Conservation (phyloP, 2,797 vertebrate genomes). For the Notolepis coatsorum region DNA sequence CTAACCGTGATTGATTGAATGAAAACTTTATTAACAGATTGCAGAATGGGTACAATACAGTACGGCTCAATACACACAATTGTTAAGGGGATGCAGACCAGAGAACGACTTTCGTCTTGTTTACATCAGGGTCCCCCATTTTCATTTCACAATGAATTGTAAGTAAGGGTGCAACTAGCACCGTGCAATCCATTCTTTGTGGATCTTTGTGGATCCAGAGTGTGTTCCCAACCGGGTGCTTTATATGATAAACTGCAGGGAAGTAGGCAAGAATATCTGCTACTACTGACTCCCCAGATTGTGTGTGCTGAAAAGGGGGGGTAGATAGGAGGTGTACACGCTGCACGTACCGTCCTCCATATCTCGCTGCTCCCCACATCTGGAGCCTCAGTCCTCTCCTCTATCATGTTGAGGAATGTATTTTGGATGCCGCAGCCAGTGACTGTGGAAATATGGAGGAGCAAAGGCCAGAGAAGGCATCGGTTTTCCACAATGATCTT, state of each 20-base stretch:
- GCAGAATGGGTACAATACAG: no score
- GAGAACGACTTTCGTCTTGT: no score
- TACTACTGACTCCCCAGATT: constrained; percentile 1
- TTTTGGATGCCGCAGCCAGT: constrained; percentile 30
- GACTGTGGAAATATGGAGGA: constrained; percentile 49
- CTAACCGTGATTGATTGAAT: no score
- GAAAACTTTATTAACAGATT: no score
- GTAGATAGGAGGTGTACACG: constrained; percentile 8
- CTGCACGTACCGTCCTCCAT: constrained; percentile 38
- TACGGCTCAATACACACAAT: no score
- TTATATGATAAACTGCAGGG: constrained; percentile 9
- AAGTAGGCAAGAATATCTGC: constrained; percentile 13
- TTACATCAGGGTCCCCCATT: no score
- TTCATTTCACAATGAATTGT: no score
- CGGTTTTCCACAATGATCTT: constrained; percentile 30
- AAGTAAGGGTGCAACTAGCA: no score
- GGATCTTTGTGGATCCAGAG: no score
- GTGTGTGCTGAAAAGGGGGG: background rate
- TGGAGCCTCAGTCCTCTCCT: constrained; percentile 69
- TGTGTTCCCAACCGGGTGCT: background rate
- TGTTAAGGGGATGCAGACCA: no score
- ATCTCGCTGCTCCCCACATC: constrained; percentile 58
- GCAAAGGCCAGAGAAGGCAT: background rate
- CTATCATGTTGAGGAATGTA: constrained; percentile 63
- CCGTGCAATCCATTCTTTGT: no score